A percentile compares a stretch with the other conserved stretches of the same genome.
These are phyloP conservation scores for Solenopsis fugax DNA, from an alignment of 1,140 invertebrate genomes.

Conservation along the genomic window DNA sequence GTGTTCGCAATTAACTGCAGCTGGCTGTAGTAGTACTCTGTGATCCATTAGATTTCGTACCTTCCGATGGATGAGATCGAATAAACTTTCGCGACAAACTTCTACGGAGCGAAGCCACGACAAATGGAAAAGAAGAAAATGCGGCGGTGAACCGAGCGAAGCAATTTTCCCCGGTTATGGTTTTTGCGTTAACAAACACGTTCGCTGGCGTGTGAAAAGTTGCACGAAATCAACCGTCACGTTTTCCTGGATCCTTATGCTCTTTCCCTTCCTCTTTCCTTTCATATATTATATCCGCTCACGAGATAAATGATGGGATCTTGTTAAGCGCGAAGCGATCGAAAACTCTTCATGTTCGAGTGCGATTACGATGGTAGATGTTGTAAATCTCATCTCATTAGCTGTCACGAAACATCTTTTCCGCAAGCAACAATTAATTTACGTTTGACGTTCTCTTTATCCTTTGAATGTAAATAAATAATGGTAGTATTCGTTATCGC, in stretches of 20 bases:
- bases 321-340: slow-evolving; percentile 23
- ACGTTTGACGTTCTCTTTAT: background rate
- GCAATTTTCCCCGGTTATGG: slow-evolving; percentile 46
- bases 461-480: slow-evolving; percentile 22
- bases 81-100: slow-evolving; percentile 39
- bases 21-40: background rate
- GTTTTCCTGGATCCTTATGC: background rate
- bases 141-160: background rate
- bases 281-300: background rate
- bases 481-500: background rate
- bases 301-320: slow-evolving; percentile 37
- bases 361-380: background rate
- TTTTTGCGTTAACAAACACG: slow-evolving; percentile 56
- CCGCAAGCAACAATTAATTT: slow-evolving; percentile 30
- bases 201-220: slow-evolving; percentile 37
- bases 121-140: slow-evolving; percentile 20
- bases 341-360: background rate
- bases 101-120: background rate
- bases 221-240: slow-evolving; percentile 28
- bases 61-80: background rate
- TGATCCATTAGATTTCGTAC: slow-evolving; percentile 27
- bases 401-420: background rate
- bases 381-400: slow-evolving; percentile 45
- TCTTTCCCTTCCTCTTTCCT: background rate
- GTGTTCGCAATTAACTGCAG: slow-evolving; percentile 34